Evolutionary conservation across 1,140 invertebrate genomes (phyloP).

Genomic region (Tribolium castaneum): DNA sequence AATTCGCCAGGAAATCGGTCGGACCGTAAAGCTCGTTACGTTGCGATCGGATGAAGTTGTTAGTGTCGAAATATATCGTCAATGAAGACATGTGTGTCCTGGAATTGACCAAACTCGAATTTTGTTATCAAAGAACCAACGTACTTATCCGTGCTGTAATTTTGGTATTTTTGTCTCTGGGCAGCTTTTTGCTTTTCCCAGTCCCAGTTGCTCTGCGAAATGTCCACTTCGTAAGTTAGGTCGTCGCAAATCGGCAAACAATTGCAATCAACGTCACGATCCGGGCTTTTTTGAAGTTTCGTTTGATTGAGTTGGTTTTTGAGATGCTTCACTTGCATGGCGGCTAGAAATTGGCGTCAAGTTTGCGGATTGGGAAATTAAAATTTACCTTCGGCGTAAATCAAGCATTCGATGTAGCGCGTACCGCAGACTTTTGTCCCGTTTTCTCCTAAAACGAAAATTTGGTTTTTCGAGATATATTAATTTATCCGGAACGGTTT

Average conservation of each 20-base stretch:
- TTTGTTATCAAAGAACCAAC: not conserved
- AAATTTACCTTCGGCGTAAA: slow-evolving; percentile 28
- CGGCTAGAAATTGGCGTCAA: not conserved
- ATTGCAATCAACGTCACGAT: not conserved
- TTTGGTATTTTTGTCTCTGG: slow-evolving; percentile 49
- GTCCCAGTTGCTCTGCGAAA: slow-evolving; percentile 67
- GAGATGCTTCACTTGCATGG: slow-evolving; percentile 66
- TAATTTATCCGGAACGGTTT: no score
- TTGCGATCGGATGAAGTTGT: slow-evolving; percentile 65
- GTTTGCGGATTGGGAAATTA: not conserved
- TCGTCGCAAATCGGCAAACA: slow-evolving; percentile 64
- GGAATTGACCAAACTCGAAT: slow-evolving; percentile 10
- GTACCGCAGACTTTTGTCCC: slow-evolving; percentile 33
- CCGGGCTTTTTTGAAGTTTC: not conserved
- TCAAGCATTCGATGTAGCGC: slow-evolving; percentile 52
- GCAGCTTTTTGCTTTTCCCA: slow-evolving; percentile 35
- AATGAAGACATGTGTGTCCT: slow-evolving; percentile 60
- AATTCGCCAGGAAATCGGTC: slow-evolving; percentile 68
- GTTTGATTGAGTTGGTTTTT: slow-evolving; percentile 67
- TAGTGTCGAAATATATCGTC: slow-evolving; percentile 67
- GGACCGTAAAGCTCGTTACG: slow-evolving; percentile 67
- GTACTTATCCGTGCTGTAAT: not conserved
- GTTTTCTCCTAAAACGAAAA: slow-evolving; percentile 31
- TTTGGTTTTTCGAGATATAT: no score
- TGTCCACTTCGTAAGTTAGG: slow-evolving; percentile 62